Evolutionary conservation across 2,888 invertebrate genomes (phyloP).

Genomic region (Pterostichus madidus): DNA sequence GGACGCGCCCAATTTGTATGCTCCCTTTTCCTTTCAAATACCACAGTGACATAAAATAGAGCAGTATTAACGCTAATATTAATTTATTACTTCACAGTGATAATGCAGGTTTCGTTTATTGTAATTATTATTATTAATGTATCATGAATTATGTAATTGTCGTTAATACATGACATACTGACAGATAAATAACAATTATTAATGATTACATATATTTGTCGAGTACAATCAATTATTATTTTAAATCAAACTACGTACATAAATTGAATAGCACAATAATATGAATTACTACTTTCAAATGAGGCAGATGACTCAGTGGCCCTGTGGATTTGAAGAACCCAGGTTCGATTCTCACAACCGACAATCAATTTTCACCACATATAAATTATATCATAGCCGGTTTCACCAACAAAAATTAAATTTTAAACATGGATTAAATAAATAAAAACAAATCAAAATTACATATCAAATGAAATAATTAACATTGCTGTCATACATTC

Average conservation of each 20-base stretch:
- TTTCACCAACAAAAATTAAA: no score
- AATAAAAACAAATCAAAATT: no score
- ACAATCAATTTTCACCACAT: no score
- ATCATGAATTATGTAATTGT: conserved; percentile 8
- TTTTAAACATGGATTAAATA: no score
- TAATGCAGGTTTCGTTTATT: conserved; percentile 24
- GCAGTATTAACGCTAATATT: background rate
- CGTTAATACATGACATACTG: conserved; percentile 10
- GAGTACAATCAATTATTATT: background rate
- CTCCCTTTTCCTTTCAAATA: conserved; percentile 39
- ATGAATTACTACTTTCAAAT: no score
- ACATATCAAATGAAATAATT: no score
- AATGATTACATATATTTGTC: background rate
- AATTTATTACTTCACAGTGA: conserved; percentile 44
- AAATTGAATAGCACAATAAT: no score
- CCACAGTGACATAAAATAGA: conserved; percentile 48
- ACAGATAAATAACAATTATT: conserved; percentile 22
- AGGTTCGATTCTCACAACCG: no score
- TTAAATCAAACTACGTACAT: background rate
- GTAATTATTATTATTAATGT: conserved; percentile 4
- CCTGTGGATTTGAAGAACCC: no score
- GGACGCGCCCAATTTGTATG: conserved; percentile 24
- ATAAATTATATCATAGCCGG: no score
- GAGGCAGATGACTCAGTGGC: no score
- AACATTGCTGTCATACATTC: no score